These are phyloP conservation scores for Sarcophaga rosellei DNA, from an alignment of 2,888 invertebrate species.

Conservation along the genomic window DNA sequence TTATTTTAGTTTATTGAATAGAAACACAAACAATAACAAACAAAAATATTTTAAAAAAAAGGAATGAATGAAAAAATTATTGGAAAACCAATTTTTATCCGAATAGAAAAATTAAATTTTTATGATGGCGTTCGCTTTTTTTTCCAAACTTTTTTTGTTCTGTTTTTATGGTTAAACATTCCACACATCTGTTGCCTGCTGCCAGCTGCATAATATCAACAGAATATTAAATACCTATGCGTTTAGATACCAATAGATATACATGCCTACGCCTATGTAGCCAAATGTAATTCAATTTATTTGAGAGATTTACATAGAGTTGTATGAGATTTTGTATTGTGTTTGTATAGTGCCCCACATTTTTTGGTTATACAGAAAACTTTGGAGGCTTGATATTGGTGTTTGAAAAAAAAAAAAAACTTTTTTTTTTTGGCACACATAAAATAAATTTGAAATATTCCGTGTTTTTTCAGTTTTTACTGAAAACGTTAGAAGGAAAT, in stretches of 20 bases:
- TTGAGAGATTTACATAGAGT: too few relatives aligned
- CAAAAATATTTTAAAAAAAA: background rate
- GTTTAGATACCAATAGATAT: background rate
- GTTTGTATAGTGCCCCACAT: background rate
- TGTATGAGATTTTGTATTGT: background rate
- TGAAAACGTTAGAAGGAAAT: too few relatives aligned
- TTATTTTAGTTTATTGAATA: background rate
- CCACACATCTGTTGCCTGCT: conserved; percentile 46
- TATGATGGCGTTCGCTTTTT: background rate
- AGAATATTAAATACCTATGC: conserved; percentile 18
- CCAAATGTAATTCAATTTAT: background rate
- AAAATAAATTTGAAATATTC: too few relatives aligned
- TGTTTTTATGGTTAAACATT: conserved; percentile 13
- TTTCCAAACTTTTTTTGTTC: background rate
- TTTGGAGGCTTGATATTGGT: too few relatives aligned
- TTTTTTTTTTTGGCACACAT: too few relatives aligned
- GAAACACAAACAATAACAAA: background rate
- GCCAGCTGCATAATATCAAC: conserved; percentile 22
- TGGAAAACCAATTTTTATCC: too few relatives aligned
- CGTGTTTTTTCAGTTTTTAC: too few relatives aligned
- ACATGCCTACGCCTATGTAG: background rate
- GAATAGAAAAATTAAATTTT: background rate
- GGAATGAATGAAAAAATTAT: background rate
- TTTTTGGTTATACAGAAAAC: too few relatives aligned
- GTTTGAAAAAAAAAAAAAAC: too few relatives aligned